These are phyloP conservation scores for Varanus salvator DNA, from an alignment of 2,113 vertebrate genomes.

Conservation along the genomic window DNA sequence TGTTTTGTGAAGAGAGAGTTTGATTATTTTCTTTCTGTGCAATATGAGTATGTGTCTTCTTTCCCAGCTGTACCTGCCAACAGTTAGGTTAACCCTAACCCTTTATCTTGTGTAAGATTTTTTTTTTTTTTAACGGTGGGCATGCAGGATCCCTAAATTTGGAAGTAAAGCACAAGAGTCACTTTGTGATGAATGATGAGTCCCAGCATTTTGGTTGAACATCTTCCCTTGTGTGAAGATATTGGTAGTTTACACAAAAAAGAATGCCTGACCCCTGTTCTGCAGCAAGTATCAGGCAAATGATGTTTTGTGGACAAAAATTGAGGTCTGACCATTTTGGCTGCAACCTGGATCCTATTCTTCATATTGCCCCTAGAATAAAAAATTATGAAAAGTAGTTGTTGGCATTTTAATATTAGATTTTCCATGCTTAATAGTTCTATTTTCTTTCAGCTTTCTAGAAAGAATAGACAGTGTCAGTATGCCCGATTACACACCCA, in stretches of 20 bases:
- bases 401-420: neutral
- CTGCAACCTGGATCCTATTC: slow-evolving; percentile 8
- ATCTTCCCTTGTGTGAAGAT: neutral
- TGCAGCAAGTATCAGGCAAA: slow-evolving; percentile 22
- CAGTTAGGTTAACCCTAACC: too few species aligned
- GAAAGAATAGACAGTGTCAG: slow-evolving; percentile 99
- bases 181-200: neutral
- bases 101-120: neutral
- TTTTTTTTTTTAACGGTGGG: neutral
- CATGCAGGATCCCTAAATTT: neutral
- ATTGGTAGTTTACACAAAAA: neutral
- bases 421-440: slow-evolving; percentile 38
- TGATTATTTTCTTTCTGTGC: neutral
- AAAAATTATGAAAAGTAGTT: slow-evolving; percentile 9
- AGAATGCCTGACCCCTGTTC: neutral
- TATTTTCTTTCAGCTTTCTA: slow-evolving; percentile 88
- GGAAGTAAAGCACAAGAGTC: neutral
- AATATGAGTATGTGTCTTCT: neutral
- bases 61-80: neutral
- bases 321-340: neutral
- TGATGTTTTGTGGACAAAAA: neutral
- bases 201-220: slow-evolving; percentile 4
- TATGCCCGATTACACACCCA: slow-evolving; percentile 97
- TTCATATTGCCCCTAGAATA: neutral
- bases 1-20: neutral